Percentiles rank a stretch among this genome's conserved stretches.
phyloP scores from a whole-genome alignment of 2,113 vertebrate genomes.

The Laticauda laticaudata region DNA sequence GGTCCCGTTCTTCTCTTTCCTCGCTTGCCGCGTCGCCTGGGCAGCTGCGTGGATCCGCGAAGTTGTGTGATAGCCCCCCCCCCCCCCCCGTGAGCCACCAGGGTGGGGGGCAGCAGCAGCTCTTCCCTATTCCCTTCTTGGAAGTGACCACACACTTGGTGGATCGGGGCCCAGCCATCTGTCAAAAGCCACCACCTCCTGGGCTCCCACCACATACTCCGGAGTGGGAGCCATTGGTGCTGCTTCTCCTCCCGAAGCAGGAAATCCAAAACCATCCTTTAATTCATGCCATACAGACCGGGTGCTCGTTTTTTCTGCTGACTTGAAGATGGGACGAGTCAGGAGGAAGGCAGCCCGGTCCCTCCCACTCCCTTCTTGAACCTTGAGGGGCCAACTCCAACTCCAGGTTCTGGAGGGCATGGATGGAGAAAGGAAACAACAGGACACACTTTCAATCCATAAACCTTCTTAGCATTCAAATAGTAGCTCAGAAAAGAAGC shows the following conservation, averaged over 20 bases:
- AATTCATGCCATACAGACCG: background rate
- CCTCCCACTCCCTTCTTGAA: background rate
- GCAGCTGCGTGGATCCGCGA: too few species aligned
- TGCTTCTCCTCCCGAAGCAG: background rate
- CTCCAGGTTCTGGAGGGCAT: background rate
- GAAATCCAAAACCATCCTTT: background rate
- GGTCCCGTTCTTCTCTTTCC: too few species aligned
- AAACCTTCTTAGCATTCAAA: background rate
- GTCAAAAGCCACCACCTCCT: background rate
- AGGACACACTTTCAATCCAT: background rate
- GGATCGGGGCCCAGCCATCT: background rate
- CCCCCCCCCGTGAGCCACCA: background rate
- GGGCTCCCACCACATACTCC: background rate
- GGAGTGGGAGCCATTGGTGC: background rate
- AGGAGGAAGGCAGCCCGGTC: background rate
- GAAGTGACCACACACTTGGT: background rate
- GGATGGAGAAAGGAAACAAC: background rate
- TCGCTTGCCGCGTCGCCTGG: too few species aligned
- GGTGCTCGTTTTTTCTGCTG: background rate
- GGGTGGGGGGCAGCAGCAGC: background rate
- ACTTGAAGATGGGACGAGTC: background rate
- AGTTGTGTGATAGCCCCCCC: too few species aligned
- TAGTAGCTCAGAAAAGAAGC: background rate
- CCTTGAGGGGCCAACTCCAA: background rate
- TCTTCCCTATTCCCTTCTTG: background rate